These are phyloP conservation scores for Hephaestus fuliginosus DNA, from an alignment of 2,797 vertebrate genomes.

Conservation along the genomic window DNA sequence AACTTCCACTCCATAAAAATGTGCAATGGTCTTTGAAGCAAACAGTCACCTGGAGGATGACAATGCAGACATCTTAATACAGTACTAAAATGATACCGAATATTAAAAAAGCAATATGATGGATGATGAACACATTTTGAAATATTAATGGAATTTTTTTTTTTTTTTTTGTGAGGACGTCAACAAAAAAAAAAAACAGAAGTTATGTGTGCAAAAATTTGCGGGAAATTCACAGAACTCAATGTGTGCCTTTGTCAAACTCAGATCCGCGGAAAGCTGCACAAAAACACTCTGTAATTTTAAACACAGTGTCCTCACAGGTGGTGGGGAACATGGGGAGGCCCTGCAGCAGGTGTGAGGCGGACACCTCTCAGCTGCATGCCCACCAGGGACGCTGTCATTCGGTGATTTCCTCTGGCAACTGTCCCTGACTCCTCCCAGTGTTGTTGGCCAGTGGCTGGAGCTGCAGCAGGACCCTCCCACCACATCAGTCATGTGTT, in stretches of 20 bases:
- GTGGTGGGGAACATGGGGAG: neutral
- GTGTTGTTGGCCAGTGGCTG: slow-evolving; percentile 57
- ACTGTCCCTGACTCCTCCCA: slow-evolving; percentile 71
- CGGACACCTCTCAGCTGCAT: slow-evolving; percentile 8
- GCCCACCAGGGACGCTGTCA: slow-evolving; percentile 12
- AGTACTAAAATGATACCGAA: too few species aligned
- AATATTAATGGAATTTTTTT: neutral
- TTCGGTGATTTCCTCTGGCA: slow-evolving; percentile 69
- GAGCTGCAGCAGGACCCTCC: slow-evolving; percentile 43
- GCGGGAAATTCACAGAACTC: neutral
- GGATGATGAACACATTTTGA: neutral
- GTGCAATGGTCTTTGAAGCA: too few species aligned
- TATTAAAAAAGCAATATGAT: neutral
- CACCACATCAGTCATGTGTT: slow-evolving; percentile 13
- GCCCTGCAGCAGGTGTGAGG: neutral
- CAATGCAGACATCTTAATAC: too few species aligned
- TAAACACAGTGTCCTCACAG: neutral
- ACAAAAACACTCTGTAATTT: neutral
- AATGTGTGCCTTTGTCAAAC: neutral
- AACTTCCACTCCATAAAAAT: too few species aligned
- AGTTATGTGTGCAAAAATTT: neutral
- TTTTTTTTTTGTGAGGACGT: neutral
- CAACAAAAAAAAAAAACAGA: neutral
- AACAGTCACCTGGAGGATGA: too few species aligned
- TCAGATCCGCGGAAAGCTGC: neutral